Evolutionary conservation across 2,888 invertebrate species (phyloP).

Genomic region (Andrena fulva): DNA sequence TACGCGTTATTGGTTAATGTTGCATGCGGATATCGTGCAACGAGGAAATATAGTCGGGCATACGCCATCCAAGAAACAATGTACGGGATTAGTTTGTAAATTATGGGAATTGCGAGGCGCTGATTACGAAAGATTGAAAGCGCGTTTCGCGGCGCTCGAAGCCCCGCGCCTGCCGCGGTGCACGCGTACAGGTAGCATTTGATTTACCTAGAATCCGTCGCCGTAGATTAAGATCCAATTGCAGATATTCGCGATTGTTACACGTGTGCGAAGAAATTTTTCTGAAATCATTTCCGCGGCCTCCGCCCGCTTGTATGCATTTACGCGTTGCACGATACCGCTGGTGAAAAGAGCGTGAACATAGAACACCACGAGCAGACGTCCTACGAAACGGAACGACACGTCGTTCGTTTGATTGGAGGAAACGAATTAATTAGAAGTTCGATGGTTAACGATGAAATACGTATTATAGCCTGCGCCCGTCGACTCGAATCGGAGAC

Average conservation of each 20-base stretch:
- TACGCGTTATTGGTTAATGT: slow-evolving; percentile 66
- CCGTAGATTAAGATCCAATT: neutral
- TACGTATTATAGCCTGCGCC: slow-evolving; percentile 54
- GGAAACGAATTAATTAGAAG: slow-evolving; percentile 32
- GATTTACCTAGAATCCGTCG: neutral
- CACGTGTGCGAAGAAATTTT: too few species aligned
- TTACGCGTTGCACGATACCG: slow-evolving; percentile 49
- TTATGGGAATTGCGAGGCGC: slow-evolving; percentile 18
- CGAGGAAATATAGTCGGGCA: slow-evolving; percentile 70
- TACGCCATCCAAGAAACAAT: slow-evolving; percentile 16
- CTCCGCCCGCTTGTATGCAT: neutral
- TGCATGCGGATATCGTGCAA: slow-evolving; percentile 82
- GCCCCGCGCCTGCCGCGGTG: too few species aligned
- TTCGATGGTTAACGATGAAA: slow-evolving; percentile 23
- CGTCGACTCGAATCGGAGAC: slow-evolving; percentile 35
- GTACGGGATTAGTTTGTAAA: slow-evolving; percentile 50
- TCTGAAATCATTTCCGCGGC: too few species aligned
- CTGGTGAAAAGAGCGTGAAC: slow-evolving; percentile 20
- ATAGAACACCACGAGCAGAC: slow-evolving; percentile 18
- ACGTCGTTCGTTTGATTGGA: slow-evolving; percentile 49
- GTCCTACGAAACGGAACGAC: slow-evolving; percentile 27
- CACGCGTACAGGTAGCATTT: neutral
- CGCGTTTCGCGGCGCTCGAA: too few species aligned
- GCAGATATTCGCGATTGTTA: neutral
- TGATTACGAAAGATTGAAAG: neutral